Evolutionary conservation across 2,797 vertebrate genomes (phyloP).

Genomic region (Coracias cyanogaster): DNA sequence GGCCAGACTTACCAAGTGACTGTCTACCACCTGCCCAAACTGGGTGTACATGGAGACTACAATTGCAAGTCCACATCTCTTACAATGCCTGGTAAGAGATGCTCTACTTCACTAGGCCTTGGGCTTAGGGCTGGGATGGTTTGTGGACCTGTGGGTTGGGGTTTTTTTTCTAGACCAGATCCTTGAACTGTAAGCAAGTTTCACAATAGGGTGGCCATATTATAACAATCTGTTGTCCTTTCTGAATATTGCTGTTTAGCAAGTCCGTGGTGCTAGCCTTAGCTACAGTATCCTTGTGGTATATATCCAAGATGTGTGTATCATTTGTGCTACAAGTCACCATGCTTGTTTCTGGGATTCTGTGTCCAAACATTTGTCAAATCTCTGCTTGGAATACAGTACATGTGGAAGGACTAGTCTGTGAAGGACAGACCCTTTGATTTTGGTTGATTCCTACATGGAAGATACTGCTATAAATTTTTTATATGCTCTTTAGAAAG

Average conservation of each 20-base stretch:
- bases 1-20: conserved; percentile 79
- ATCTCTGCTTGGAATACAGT: not conserved
- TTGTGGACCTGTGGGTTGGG: not conserved
- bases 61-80: conserved; percentile 67
- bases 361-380: not conserved
- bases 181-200: not conserved
- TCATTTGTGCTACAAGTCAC: not conserved
- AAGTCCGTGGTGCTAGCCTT: not conserved
- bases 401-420: not conserved
- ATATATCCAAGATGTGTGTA: not conserved
- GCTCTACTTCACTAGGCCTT: not conserved
- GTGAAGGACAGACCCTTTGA: not conserved
- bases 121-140: not conserved
- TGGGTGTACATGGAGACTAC: conserved; percentile 65
- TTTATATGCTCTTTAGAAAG: not conserved
- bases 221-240: not conserved
- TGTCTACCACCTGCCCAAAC: conserved; percentile 81
- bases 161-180: not conserved
- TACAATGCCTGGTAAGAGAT: conserved; percentile 75
- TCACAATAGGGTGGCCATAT: not conserved
- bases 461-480: not conserved
- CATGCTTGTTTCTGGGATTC: not conserved
- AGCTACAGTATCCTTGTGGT: not conserved
- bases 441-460: not conserved
- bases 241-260: not conserved